These are phyloP conservation scores for Aleiodes alternator DNA, from an alignment of 2,888 invertebrate species.

Conservation along the genomic window DNA sequence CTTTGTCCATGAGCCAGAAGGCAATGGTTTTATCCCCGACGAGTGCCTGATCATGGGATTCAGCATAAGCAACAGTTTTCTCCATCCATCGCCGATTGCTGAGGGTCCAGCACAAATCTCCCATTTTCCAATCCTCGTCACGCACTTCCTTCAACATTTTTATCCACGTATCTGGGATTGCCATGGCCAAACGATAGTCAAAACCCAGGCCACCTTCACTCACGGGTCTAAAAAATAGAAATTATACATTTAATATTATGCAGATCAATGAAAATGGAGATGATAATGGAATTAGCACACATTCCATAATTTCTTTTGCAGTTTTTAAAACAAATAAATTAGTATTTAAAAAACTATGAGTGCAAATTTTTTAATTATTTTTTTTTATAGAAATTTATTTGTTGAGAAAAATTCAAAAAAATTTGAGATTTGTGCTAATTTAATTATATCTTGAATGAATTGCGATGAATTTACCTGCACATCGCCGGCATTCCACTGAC, in stretches of 20 bases:
- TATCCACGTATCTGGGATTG: constrained; percentile 99
- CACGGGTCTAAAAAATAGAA: constrained; percentile 81
- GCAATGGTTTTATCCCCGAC: constrained; percentile 99
- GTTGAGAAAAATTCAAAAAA: too few species aligned
- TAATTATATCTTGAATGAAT: too few species aligned
- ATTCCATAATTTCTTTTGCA: too few species aligned
- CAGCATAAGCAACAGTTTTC: constrained; percentile 97
- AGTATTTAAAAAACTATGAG: too few species aligned
- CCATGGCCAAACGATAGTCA: constrained; percentile 99
- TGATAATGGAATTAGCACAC: too few species aligned
- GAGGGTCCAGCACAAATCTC: constrained; percentile 92
- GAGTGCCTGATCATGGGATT: constrained; percentile 98
- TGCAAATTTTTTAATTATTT: neutral
- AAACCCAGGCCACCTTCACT: constrained; percentile 96
- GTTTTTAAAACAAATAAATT: too few species aligned
- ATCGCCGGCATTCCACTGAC: constrained; percentile 99
- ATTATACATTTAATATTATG: constrained; percentile 1
- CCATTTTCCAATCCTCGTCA: constrained; percentile 97
- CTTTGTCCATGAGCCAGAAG: constrained; percentile 99
- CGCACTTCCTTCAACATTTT: constrained; percentile 86
- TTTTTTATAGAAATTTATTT: neutral
- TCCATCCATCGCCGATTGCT: constrained; percentile 97
- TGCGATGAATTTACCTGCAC: constrained; percentile 77
- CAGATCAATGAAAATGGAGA: neutral
- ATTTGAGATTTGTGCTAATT: too few species aligned